phyloP scores from a whole-genome alignment of 1,140 invertebrate genomes.

The Pristionchus pacificus region DNA sequence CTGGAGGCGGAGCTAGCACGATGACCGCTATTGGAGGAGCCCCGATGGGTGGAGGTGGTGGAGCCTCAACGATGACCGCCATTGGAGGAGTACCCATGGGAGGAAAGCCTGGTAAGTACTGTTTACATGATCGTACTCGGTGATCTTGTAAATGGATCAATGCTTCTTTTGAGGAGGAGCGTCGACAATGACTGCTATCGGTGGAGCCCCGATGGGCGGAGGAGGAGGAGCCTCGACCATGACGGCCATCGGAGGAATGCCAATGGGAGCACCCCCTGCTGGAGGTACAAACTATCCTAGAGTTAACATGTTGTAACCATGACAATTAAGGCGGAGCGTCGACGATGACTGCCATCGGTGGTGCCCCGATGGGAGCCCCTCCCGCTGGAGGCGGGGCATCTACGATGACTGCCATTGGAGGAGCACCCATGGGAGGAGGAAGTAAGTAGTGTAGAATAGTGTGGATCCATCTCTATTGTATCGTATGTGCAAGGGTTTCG shows the following conservation, averaged over 20 bases:
- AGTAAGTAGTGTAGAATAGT: too few relatives aligned
- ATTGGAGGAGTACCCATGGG: slow-evolving; percentile 12
- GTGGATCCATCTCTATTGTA: too few relatives aligned
- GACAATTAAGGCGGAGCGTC: not conserved
- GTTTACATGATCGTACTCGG: too few relatives aligned
- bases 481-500: too few relatives aligned
- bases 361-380: not conserved
- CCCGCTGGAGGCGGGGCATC: not conserved
- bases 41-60: not conserved
- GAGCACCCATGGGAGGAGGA: slow-evolving; percentile 6
- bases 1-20: slow-evolving; percentile 3
- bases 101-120: too few relatives aligned
- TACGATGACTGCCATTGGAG: slow-evolving; percentile 1
- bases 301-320: not conserved
- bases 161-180: too few relatives aligned
- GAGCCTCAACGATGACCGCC: slow-evolving; percentile 9
- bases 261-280: too few relatives aligned
- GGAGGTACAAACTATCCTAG: too few relatives aligned
- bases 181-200: slow-evolving; percentile 19
- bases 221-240: slow-evolving; percentile 5
- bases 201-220: slow-evolving; percentile 13
- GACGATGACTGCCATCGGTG: slow-evolving; percentile 15
- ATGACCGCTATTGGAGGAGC: slow-evolving; percentile 22
- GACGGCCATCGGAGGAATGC: slow-evolving; percentile 15
- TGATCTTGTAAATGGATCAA: too few relatives aligned